These are phyloP conservation scores for Aplidium turbinatum DNA, from an alignment of 23 tunicate species.

Conservation along the genomic window DNA sequence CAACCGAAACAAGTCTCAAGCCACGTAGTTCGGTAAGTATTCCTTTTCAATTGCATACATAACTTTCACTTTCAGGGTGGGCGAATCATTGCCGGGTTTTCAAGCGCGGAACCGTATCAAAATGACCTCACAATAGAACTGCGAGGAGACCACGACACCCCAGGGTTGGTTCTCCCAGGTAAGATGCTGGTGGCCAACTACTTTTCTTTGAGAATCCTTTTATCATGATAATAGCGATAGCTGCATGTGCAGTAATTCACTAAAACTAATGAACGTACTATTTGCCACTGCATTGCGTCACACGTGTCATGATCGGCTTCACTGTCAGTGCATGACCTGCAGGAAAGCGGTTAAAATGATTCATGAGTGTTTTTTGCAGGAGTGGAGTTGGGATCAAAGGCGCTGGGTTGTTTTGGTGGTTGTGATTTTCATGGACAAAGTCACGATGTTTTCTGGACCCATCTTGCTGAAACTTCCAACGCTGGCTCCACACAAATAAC, in stretches of 20 bases:
- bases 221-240: too few species aligned
- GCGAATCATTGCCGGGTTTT: constrained; percentile 48
- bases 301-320: too few species aligned
- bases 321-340: neutral
- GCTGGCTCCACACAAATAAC: constrained; percentile 45
- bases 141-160: constrained; percentile 45
- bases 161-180: constrained; percentile 33
- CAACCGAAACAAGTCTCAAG: too few species aligned
- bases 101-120: neutral
- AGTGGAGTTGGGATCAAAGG: constrained; percentile 68
- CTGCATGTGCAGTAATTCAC: too few species aligned
- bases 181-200: too few species aligned
- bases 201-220: too few species aligned
- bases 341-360: neutral
- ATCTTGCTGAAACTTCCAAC: constrained; percentile 56
- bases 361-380: too few species aligned
- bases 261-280: too few species aligned
- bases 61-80: constrained; percentile 58
- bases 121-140: constrained; percentile 29
- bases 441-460: constrained; percentile 44
- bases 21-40: too few species aligned
- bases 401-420: constrained; percentile 76
- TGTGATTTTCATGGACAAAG: constrained; percentile 73
- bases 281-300: too few species aligned
- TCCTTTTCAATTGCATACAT: too few species aligned